These are phyloP conservation scores for Pimephales promelas DNA, from an alignment of 2,113 vertebrate genomes.

Conservation along the genomic window DNA sequence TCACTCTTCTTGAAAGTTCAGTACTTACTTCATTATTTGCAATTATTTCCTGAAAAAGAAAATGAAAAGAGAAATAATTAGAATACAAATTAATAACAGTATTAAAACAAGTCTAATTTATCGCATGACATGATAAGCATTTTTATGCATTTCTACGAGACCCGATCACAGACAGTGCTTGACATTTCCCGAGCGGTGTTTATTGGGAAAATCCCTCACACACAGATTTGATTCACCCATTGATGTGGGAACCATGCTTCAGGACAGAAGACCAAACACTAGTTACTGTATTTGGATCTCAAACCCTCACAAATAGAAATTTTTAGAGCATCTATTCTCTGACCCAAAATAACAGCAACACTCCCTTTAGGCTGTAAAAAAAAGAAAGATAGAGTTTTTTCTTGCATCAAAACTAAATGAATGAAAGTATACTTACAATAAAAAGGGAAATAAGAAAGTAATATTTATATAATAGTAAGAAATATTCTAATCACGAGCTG, in stretches of 20 bases:
- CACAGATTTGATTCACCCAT: conserved; percentile 37
- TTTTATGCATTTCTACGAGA: conserved; percentile 37
- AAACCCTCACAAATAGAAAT: background rate
- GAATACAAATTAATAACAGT: background rate
- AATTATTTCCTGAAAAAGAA: conserved; percentile 72
- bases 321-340: background rate
- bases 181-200: conserved; percentile 52
- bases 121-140: conserved; percentile 9
- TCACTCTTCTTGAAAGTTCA: background rate
- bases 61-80: conserved; percentile 55
- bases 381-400: background rate
- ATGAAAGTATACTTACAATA: no score
- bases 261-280: background rate
- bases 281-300: conserved; percentile 17
- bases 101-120: background rate
- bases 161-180: conserved; percentile 34
- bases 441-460: no score
- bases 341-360: background rate
- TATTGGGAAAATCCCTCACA: conserved; percentile 62
- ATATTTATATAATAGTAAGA: no score
- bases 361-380: background rate
- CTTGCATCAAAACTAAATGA: background rate
- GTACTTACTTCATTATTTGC: conserved; percentile 78
- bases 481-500: no score
- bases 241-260: conserved; percentile 33